Evolutionary conservation across 1,140 invertebrate species (phyloP), one percentile per base, ranked within the genome.

Genomic region (Diorhabda carinulata): DNA sequence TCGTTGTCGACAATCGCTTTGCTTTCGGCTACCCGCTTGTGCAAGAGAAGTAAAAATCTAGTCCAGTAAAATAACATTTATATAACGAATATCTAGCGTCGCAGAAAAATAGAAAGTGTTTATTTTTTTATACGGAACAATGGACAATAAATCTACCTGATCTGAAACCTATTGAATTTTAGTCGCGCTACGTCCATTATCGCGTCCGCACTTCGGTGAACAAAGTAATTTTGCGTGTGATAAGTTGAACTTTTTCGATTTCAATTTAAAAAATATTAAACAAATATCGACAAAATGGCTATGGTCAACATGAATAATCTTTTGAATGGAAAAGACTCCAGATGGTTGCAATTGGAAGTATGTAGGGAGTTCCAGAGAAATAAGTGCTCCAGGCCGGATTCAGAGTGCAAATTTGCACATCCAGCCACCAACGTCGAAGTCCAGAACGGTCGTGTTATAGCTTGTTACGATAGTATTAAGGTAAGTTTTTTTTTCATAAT

Each of bases 401-500:
- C 93, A 75, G 98, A 99, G 85, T 99, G 98, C 90, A 99, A 99
- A 88, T 99, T 99, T 84, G 98, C 98, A 72, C 98, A 99, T 89
- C 98, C 98, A 59, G 96, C 97, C 66, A 90, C 96, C 76, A 98
- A 98, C 85, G 97, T 99, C 76, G 98, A 99, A 87, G 96, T 99
- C 76, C 97, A 99, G 87, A 99, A 99, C 86, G 98, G 98, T 83
- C 89, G 97, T 79, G 98, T 99, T 78, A 99, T 97, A 73, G 98
- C 98, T 75, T 99, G 98, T 88, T 99, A 99, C 89, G 98, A 99
- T 87, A 98, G 96, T 84, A 99, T 99, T 84, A 99, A 99, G 96
- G 98, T 99, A 87, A 88, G 90, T 83, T 25, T 61, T 68, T 68
- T 42, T 6, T 66, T 64, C 71, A 41, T n/a, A n/a, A n/a, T n/a